Percentiles rank a stretch among this genome's conserved stretches.
These are phyloP conservation scores for Pipa parva DNA, from an alignment of 2,113 vertebrate genomes.

Conservation along the genomic window DNA sequence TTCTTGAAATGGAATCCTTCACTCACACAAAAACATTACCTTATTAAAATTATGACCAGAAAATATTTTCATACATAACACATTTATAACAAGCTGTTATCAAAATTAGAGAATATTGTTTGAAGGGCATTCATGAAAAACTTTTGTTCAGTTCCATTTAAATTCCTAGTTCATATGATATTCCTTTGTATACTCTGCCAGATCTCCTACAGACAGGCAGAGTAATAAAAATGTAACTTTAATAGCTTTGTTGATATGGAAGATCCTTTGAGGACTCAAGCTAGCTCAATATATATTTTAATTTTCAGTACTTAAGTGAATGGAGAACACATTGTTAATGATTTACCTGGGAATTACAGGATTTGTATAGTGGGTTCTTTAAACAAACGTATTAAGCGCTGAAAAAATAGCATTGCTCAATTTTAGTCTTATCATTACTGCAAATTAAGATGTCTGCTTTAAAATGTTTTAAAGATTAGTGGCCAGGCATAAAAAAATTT, in stretches of 20 bases:
- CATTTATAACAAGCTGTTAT: too few relatives aligned
- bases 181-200: background rate
- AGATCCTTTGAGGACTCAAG: background rate
- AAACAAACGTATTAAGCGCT: too few relatives aligned
- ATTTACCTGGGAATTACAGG: background rate
- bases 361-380: too few relatives aligned
- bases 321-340: background rate
- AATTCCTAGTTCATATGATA: background rate
- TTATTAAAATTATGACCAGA: too few relatives aligned
- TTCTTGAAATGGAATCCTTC: too few relatives aligned
- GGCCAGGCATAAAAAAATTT: too few relatives aligned
- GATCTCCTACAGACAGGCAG: background rate
- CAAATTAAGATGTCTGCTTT: too few relatives aligned
- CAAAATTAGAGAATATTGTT: background rate
- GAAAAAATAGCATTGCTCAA: too few relatives aligned
- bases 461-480: too few relatives aligned
- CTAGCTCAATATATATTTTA: background rate
- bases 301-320: background rate
- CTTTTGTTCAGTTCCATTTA: background rate
- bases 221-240: conserved; percentile 2
- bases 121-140: background rate
- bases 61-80: too few relatives aligned
- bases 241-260: background rate
- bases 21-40: too few relatives aligned
- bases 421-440: too few relatives aligned